Base-by-base conservation (phyloP, 2,888 invertebrate genomes). In the Ophion obscuratus region DNA sequence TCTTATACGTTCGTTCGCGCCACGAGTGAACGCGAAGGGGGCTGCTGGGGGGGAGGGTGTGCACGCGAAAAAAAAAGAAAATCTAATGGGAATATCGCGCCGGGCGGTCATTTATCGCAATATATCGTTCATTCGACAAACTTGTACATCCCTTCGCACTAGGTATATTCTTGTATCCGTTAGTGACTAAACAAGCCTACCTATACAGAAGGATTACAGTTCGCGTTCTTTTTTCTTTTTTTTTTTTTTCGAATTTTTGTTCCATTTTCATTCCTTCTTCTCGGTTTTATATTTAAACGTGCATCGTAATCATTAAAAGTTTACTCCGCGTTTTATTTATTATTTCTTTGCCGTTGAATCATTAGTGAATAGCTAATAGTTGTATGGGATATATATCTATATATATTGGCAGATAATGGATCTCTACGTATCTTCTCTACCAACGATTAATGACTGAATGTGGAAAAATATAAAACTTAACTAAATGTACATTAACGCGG, bases 381-480 rank as follows among this genome's bases (percentile, higher is more conserved):
- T 89, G 89, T 90, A 89, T 14, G 87, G 47, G 10, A 53, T 66
- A 76, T 66, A 76, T 53, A 44, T 59, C n/a, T 44, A 57, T 68
- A 17, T 76, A 82, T 85, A 85, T 85, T 87, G 87, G 83, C 87
- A 87, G 84, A 88, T 85, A 86, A 86, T 84, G 88, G 78, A 87
- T 82, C 85, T 87, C 87, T 88, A 86, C 86, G 85, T 87, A 89
- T 87, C 85, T 74, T 81, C 14, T 47, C 92, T 92, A 92, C 91
- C 92, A 93, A 93, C 92, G 92, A 93, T 93, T 91, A 92, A 92
- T 93, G 93, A 93, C 93, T 93, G 91, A 92, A 93, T 91, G 92
- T 93, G 92, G 92, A 94, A 94, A 94, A 94, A 93, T 93, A 93
- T 92, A 93, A 94, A 94, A 94, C 93, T 93, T 93, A 93, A 93